Conservation (phyloP, 2,797 vertebrate species). For the Centropyge bicolor region DNA sequence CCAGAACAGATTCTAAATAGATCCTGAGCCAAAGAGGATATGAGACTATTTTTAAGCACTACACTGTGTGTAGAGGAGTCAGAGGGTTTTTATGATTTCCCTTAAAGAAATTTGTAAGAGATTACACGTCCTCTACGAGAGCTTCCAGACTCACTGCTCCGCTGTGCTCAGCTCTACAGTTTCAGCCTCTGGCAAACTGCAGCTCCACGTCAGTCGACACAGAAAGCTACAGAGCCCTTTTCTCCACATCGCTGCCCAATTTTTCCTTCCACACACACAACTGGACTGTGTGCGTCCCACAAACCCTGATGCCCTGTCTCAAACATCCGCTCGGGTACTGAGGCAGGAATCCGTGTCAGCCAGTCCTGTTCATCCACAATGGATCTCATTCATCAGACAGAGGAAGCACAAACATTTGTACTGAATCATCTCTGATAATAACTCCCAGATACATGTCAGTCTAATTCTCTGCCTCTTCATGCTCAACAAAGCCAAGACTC, state of each 20-base stretch:
- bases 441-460: neutral
- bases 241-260: constrained; percentile 16
- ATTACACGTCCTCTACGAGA: neutral
- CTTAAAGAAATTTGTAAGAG: neutral
- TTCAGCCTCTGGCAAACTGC: constrained; percentile 11
- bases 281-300: constrained; percentile 30
- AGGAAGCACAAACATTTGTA: constrained; percentile 34
- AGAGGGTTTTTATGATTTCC: neutral
- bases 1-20: neutral
- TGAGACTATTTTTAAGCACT: neutral
- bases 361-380: constrained; percentile 30
- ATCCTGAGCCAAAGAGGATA: neutral
- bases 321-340: constrained; percentile 35
- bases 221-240: constrained; percentile 21
- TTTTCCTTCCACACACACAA: constrained; percentile 32
- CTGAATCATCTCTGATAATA: constrained; percentile 8
- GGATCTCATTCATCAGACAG: constrained; percentile 42
- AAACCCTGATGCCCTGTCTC: constrained; percentile 36
- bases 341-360: constrained; percentile 44
- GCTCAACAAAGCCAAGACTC: neutral
- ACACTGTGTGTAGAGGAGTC: neutral
- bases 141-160: neutral
- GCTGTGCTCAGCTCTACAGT: neutral
- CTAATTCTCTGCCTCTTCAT: neutral
- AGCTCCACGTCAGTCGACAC: constrained; percentile 18